These are phyloP conservation scores for Geophilus truncorum DNA, from an alignment of 2,888 invertebrate genomes.

Conservation along the genomic window DNA sequence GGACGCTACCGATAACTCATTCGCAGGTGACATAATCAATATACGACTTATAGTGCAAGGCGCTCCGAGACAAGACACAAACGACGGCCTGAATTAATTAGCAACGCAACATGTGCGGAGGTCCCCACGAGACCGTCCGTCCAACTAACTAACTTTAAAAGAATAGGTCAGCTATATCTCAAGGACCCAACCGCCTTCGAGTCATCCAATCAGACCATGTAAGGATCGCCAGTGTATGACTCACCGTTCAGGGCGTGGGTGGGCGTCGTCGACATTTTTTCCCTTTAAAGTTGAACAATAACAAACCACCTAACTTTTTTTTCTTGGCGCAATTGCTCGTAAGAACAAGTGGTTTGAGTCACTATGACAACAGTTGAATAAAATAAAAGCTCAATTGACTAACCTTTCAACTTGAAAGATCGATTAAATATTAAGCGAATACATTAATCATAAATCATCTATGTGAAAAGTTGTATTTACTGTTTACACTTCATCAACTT, in stretches of 20 bases:
- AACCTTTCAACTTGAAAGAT: neutral
- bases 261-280: neutral
- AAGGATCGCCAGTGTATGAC: neutral
- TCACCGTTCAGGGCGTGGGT: neutral
- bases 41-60: neutral
- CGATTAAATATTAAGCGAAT: neutral
- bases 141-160: neutral
- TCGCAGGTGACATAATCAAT: neutral
- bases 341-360: no score
- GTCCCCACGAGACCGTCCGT: neutral
- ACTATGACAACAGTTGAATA: neutral
- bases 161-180: neutral
- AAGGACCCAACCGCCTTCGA: neutral
- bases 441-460: neutral
- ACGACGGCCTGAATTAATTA: neutral
- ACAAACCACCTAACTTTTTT: neutral
- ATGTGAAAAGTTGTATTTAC: neutral
- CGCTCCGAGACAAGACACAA: neutral
- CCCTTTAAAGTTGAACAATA: neutral
- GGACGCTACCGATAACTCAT: neutral
- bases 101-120: neutral
- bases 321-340: no score
- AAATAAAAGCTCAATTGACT: neutral
- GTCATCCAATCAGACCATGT: neutral
- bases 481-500: neutral